Evolutionary conservation across 2,113 vertebrate species (phyloP).

Genomic region (Hippopotamus amphibius): DNA sequence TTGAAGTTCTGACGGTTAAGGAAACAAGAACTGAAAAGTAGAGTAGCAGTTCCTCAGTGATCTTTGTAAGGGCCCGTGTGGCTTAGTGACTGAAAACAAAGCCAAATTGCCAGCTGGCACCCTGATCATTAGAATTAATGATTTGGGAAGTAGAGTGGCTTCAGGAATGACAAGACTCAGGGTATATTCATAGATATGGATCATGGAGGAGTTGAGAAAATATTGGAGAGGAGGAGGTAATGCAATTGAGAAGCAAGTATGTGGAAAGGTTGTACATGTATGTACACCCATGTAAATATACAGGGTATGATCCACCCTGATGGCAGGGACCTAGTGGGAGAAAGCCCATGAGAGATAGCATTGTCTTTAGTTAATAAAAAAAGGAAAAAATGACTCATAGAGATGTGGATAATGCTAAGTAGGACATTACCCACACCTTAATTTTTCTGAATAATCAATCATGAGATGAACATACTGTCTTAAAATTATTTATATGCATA

Average conservation of each 20-base stretch:
- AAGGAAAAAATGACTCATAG: not conserved
- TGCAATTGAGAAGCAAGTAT: not conserved
- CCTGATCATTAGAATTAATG: not conserved
- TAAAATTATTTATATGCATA: conserved; percentile 2
- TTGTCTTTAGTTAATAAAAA: not conserved
- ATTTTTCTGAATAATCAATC: not conserved
- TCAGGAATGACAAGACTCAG: not conserved
- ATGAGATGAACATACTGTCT: not conserved
- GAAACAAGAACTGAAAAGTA: not conserved
- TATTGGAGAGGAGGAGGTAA: not conserved
- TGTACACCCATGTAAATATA: not conserved
- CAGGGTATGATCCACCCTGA: not conserved
- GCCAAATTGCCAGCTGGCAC: not conserved
- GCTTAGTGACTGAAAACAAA: not conserved
- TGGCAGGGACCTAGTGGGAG: not conserved
- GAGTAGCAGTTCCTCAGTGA: not conserved
- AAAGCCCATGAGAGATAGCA: not conserved
- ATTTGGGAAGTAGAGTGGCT: not conserved
- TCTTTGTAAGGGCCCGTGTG: not conserved
- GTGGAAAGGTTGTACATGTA: not conserved
- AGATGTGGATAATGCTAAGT: not conserved
- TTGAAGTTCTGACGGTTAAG: not conserved
- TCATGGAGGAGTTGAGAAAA: not conserved
- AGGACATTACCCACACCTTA: not conserved
- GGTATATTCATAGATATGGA: not conserved